These are phyloP conservation scores for Syrrhaptes paradoxus DNA, from an alignment of 2,113 vertebrate genomes.

Conservation along the genomic window DNA sequence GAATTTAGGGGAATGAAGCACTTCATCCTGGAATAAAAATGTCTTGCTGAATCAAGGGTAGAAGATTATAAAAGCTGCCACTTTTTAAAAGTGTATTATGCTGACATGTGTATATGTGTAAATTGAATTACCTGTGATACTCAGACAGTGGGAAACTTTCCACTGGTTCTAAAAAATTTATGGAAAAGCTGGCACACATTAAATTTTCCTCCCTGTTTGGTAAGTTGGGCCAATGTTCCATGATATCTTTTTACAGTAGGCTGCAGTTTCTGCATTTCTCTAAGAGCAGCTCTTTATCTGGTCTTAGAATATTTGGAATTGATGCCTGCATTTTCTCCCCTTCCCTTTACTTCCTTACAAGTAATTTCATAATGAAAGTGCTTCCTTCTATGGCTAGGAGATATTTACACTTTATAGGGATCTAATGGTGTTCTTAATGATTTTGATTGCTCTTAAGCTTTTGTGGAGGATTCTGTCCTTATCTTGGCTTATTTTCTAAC, in stretches of 20 bases:
- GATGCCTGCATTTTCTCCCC: not conserved
- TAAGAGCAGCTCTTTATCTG: not conserved
- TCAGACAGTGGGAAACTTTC: not conserved
- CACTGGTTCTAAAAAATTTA: not conserved
- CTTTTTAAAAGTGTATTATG: not conserved
- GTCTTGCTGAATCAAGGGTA: conserved; percentile 36
- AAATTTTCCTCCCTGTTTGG: not conserved
- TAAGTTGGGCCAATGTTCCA: not conserved
- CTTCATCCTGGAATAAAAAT: conserved; percentile 40
- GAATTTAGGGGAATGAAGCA: conserved; percentile 33
- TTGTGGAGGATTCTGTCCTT: not conserved
- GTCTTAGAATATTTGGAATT: not conserved
- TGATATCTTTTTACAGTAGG: not conserved
- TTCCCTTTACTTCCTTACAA: not conserved
- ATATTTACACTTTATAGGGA: not conserved
- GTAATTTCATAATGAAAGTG: not conserved
- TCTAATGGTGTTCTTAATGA: not conserved
- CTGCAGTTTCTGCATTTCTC: not conserved
- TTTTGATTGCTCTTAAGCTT: not conserved
- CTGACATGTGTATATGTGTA: not conserved
- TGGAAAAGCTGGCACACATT: not conserved
- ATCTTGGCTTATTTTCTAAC: not conserved
- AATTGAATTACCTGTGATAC: conserved; percentile 32
- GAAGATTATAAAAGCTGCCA: conserved; percentile 12
- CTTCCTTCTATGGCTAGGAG: not conserved